phyloP scores from a whole-genome alignment of 1,140 invertebrate genomes.

The Nasonia giraulti region DNA sequence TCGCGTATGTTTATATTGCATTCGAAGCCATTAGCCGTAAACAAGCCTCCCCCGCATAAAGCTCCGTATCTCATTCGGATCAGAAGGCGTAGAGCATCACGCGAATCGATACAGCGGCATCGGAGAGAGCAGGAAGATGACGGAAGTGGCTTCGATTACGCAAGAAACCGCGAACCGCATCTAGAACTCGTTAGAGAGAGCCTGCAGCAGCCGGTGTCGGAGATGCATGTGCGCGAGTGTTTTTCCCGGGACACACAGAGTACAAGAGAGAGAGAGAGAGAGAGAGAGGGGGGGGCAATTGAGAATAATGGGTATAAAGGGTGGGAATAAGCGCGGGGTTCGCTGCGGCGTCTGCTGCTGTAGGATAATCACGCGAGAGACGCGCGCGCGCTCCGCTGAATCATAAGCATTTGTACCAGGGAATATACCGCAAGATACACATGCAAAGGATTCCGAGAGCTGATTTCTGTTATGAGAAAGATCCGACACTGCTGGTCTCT shows the following conservation, averaged over 20 bases:
- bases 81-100: not conserved
- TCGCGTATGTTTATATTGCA: too few species aligned
- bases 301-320: conserved; percentile 28
- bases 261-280: not conserved
- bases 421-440: conserved; percentile 13
- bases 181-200: conserved; percentile 62
- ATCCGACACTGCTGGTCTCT: not conserved
- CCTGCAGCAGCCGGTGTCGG: not conserved
- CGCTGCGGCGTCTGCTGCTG: not conserved
- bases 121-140: conserved; percentile 38
- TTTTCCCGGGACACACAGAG: conserved; percentile 49
- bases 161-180: conserved; percentile 60
- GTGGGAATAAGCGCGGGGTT: conserved; percentile 22
- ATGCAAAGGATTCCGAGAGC: not conserved
- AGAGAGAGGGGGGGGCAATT: conserved; percentile 18
- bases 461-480: not conserved
- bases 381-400: not conserved
- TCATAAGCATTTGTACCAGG: conserved; percentile 15
- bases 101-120: conserved; percentile 38
- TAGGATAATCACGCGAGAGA: conserved; percentile 27
- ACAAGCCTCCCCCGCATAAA: too few species aligned
- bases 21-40: too few species aligned
- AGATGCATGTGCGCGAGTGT: conserved; percentile 51
- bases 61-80: not conserved
- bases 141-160: conserved; percentile 60